Evolutionary conservation across 1,140 invertebrate genomes (phyloP), one percentile per base, ranked within the genome.

Genomic region (Caerostris darwini): DNA sequence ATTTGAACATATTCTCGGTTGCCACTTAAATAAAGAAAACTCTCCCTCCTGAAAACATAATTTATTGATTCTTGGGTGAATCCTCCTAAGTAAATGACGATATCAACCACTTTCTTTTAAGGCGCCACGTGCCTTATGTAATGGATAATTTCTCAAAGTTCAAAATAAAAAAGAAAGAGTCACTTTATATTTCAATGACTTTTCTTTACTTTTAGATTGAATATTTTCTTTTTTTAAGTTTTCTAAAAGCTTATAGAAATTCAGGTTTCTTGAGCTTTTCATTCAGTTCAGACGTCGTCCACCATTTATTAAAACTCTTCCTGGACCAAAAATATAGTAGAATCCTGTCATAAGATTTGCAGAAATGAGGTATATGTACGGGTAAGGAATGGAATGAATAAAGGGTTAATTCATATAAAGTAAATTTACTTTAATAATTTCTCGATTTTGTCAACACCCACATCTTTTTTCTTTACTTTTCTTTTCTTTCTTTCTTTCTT

Each of bases 181-280:
- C 34, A 77, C 69, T 77, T 83, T 83, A 58, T 34, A 83, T 58
- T 56, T 57, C 14, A 54, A 83, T 57, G 82, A n/a, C 82, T 83
- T n/a, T n/a, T n/a, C n/a, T n/a, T 56, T 83, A 83, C n/a, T 83
- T 19, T 83, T 83, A n/a, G 56, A 58, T 56, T 19, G n/a, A 17
- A 14, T 54, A 56, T 57, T 56, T 58, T 83, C 57, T n/a, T 56
- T 1, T 4, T 7, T 4, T 56, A 17, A 57, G 17, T 58, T 83
- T 83, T 57, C 56, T 58, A n/a, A 56, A 56, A 83, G 53, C 82
- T 83, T 83, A 58, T 19, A 83, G 82, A 83, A 83, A 83, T 83
- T 83, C 53, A 83, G 82, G 57, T 83, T 83, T 83, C 53, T 83
- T 10, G 82, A 56, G 56, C 53, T 58, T 56, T 83, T 58, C 56